phyloP scores from a whole-genome alignment of 2,797 vertebrate species.

The Xerus rutilus region DNA sequence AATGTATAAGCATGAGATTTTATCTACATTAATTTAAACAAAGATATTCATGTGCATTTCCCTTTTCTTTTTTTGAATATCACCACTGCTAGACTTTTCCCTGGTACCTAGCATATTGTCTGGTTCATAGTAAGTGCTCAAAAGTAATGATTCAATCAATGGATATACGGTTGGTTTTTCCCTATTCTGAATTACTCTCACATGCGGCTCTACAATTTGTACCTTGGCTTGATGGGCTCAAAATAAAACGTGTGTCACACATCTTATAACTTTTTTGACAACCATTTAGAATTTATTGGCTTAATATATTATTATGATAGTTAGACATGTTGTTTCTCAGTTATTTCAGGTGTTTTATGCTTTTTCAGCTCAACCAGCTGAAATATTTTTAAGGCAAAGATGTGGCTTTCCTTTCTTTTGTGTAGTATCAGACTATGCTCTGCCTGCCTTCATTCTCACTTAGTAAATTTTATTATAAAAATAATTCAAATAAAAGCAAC shows the following conservation, averaged over 20 bases:
- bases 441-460: neutral
- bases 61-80: neutral
- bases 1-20: neutral
- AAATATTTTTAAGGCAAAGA: neutral
- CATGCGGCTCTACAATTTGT: neutral
- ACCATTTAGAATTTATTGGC: neutral
- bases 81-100: neutral
- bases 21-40: neutral
- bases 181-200: neutral
- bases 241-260: neutral
- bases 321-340: neutral
- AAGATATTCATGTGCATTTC: neutral
- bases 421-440: neutral
- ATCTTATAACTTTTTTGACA: neutral
- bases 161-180: neutral
- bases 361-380: neutral
- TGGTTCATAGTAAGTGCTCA: neutral
- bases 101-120: neutral
- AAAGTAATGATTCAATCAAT: neutral
- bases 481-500: neutral
- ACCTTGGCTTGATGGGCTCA: neutral
- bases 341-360: neutral
- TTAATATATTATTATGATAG: neutral
- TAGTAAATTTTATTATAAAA: neutral
- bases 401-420: neutral